Evolutionary conservation across 1,140 invertebrate species (phyloP).

Genomic region (Tenebrio molitor): DNA sequence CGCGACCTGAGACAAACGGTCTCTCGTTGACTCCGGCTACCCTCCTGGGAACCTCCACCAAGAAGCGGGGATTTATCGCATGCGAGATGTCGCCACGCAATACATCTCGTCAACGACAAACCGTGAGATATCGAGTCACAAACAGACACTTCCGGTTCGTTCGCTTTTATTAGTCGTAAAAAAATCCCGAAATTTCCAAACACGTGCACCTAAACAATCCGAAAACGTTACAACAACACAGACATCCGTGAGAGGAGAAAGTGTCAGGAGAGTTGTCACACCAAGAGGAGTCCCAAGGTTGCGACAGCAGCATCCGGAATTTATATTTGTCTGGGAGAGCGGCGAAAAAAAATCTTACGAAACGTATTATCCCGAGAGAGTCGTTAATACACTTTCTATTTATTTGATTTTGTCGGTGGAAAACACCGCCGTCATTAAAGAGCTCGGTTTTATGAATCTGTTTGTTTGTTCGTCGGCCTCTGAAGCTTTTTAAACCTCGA

Average conservation of each 20-base stretch:
- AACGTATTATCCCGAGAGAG: background rate
- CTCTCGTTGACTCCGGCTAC: constrained; percentile 10
- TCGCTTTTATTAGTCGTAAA: too few relatives aligned
- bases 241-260: constrained; percentile 29
- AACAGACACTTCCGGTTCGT: background rate
- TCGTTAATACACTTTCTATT: constrained; percentile 1
- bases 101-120: too few relatives aligned
- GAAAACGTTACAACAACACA: background rate
- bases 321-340: too few relatives aligned
- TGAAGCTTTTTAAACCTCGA: background rate
- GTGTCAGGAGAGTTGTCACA: too few relatives aligned
- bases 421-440: background rate
- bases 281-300: constrained; percentile 1
- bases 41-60: too few relatives aligned
- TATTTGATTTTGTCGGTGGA: background rate
- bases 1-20: constrained; percentile 37
- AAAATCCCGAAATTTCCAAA: too few relatives aligned
- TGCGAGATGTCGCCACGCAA: too few relatives aligned
- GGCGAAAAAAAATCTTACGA: background rate
- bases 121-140: too few relatives aligned
- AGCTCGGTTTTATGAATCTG: background rate
- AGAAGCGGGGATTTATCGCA: too few relatives aligned
- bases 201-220: constrained; percentile 1
- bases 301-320: constrained; percentile 5
- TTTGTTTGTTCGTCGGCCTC: background rate